phyloP scores from a whole-genome alignment of 2,888 invertebrate species.

The Eustalomyia histrio region DNA sequence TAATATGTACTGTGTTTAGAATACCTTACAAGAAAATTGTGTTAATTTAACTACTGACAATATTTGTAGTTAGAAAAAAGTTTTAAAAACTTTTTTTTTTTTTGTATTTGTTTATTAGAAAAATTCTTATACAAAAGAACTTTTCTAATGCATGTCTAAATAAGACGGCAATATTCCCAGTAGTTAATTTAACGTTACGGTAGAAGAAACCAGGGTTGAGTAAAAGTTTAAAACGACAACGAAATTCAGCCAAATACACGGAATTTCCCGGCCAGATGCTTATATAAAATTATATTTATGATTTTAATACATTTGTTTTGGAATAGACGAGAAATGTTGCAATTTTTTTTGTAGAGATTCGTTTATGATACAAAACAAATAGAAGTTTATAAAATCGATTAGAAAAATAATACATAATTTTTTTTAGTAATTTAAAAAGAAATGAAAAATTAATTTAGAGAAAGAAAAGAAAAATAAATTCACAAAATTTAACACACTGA shows the following conservation, averaged over 20 bases:
- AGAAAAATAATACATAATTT: conserved; percentile 43
- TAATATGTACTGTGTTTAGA: conserved; percentile 16
- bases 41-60: conserved; percentile 62
- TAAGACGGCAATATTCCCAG: conserved; percentile 64
- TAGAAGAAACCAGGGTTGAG: neutral
- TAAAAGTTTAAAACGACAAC: conserved; percentile 65
- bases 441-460: neutral
- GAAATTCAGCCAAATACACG: conserved; percentile 79
- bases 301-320: conserved; percentile 50
- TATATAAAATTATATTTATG: conserved; percentile 69
- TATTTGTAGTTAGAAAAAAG: conserved; percentile 4
- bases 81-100: conserved; percentile 14
- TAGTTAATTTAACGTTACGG: conserved; percentile 67
- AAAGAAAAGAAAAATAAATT: conserved; percentile 23
- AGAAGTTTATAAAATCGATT: conserved; percentile 41
- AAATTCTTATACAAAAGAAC: conserved; percentile 20
- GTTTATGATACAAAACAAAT: conserved; percentile 62
- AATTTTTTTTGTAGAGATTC: conserved; percentile 51
- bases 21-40: neutral
- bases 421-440: conserved; percentile 9
- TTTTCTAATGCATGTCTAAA: conserved; percentile 21
- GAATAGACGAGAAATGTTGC: conserved; percentile 38
- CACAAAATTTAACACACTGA: conserved; percentile 25
- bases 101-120: conserved; percentile 11
- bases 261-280: conserved; percentile 79